Evolutionary conservation across 1,140 invertebrate species (phyloP).

Genomic region (Metopolophium dirhodum): DNA sequence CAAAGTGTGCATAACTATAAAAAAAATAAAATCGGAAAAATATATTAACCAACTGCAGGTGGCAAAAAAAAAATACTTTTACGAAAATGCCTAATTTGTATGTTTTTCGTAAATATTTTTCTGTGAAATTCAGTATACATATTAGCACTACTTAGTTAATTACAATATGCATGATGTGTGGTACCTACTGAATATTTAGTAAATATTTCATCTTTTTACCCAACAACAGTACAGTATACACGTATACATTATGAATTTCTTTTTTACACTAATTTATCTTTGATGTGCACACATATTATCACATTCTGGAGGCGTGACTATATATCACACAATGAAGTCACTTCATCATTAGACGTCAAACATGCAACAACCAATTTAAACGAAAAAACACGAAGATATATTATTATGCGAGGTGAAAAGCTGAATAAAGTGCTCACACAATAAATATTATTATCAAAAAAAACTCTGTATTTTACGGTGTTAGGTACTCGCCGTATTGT

Average conservation of each 20-base stretch:
- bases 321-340: background rate
- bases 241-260: background rate
- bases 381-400: background rate
- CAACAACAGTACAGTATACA: background rate
- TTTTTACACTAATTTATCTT: background rate
- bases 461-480: background rate
- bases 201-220: background rate
- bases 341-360: conserved; percentile 1
- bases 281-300: background rate
- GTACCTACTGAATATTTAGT: background rate
- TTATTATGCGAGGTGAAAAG: background rate
- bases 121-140: background rate
- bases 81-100: background rate
- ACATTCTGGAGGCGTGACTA: background rate
- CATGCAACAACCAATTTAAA: background rate
- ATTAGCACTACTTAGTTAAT: too few species aligned
- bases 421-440: background rate
- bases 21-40: background rate
- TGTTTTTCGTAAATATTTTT: background rate
- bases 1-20: background rate
- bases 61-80: background rate
- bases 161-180: background rate
- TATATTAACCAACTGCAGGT: background rate
- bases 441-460: background rate
- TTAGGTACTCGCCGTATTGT: background rate